phyloP scores from a whole-genome alignment of 1,140 invertebrate genomes.

The Pollicipes pollicipes region DNA sequence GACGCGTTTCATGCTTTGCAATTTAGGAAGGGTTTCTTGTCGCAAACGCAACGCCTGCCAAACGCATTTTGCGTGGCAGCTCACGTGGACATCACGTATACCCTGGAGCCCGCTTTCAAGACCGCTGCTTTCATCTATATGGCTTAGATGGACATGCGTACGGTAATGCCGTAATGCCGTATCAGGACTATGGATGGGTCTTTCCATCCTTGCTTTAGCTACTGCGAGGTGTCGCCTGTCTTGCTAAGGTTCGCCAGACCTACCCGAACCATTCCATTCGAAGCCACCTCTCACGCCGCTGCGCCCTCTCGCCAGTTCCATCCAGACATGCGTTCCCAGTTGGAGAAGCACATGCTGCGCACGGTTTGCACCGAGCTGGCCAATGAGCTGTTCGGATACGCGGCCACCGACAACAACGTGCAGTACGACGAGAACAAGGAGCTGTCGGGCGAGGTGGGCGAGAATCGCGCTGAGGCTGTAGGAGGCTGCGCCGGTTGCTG shows the following conservation, averaged over 20 bases:
- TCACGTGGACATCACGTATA: too few relatives aligned
- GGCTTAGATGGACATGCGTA: too few relatives aligned
- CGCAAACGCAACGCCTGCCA: too few relatives aligned
- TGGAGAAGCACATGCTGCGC: conserved; percentile 65
- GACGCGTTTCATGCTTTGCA: too few relatives aligned
- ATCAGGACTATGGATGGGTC: neutral
- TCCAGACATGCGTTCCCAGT: conserved; percentile 41
- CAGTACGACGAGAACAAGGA: conserved; percentile 22
- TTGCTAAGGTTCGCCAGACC: too few relatives aligned
- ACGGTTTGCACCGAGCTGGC: conserved; percentile 61
- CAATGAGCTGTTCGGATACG: conserved; percentile 44
- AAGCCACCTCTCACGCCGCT: neutral
- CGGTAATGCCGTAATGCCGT: neutral
- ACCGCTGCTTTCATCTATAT: too few relatives aligned
- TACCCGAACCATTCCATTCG: too few relatives aligned
- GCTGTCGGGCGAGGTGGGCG: conserved; percentile 28
- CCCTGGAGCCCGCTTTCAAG: too few relatives aligned
- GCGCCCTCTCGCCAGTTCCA: conserved; percentile 17
- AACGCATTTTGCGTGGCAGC: too few relatives aligned
- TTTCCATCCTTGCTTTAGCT: neutral
- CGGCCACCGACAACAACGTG: conserved; percentile 29
- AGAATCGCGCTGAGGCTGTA: neutral
- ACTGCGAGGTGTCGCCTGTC: neutral
- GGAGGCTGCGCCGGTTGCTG: too few relatives aligned
- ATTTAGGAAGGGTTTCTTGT: too few relatives aligned